Evolutionary conservation across 2,113 vertebrate species (phyloP).

Genomic region (Mus spicilegus): DNA sequence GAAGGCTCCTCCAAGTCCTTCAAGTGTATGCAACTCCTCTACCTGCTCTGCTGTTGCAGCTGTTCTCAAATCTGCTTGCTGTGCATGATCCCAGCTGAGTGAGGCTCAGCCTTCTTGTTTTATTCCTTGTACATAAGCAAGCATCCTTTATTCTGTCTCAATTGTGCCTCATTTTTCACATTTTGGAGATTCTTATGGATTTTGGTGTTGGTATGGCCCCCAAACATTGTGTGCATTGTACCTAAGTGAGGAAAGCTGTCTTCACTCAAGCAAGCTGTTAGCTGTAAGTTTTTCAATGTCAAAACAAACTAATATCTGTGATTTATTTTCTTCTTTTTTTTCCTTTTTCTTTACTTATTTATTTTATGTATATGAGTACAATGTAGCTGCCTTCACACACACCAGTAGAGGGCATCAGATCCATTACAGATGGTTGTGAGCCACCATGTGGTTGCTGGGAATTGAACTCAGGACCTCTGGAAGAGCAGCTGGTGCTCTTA

Average conservation of each 20-base stretch:
- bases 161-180: background rate
- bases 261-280: background rate
- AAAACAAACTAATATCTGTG: background rate
- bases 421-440: no score
- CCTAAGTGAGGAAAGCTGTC: constrained; percentile 21
- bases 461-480: no score
- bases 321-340: background rate
- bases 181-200: background rate
- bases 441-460: no score
- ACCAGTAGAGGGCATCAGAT: no score
- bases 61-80: background rate
- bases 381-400: no score
- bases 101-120: background rate
- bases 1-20: background rate
- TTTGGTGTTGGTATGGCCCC: background rate
- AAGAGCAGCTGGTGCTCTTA: no score
- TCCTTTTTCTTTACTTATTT: no score
- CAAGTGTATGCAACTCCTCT: background rate
- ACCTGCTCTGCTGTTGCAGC: background rate
- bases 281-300: constrained; percentile 19
- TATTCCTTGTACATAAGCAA: background rate
- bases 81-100: background rate
- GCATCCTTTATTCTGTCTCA: background rate
- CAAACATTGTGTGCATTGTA: background rate
- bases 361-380: no score